These are phyloP conservation scores for Pelosia muscerda DNA, from an alignment of 2,888 invertebrate genomes.

Conservation along the genomic window DNA sequence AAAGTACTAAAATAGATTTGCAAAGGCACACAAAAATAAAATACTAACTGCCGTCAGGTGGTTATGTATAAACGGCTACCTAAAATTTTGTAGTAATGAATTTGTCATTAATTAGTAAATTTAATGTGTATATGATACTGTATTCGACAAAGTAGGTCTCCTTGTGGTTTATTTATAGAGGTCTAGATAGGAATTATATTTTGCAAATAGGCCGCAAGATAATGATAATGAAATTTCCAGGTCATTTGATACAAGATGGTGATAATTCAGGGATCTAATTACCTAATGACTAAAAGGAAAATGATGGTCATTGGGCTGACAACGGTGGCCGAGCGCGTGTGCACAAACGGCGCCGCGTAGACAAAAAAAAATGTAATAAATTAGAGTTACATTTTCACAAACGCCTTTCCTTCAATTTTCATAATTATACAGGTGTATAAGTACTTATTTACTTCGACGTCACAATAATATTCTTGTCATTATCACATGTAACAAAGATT, in stretches of 20 bases:
- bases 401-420: not conserved
- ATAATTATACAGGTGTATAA: not conserved
- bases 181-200: not conserved
- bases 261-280: too few relatives aligned
- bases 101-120: not conserved
- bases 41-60: not conserved
- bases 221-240: too few relatives aligned
- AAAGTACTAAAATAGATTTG: not conserved
- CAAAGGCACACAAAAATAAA: too few relatives aligned
- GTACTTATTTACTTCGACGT: too few relatives aligned
- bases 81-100: not conserved
- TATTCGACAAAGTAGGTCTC: not conserved
- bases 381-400: not conserved
- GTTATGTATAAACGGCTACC: not conserved
- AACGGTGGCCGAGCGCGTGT: too few relatives aligned
- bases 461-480: not conserved
- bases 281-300: too few relatives aligned
- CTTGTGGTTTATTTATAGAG: not conserved
- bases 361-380: too few relatives aligned
- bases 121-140: too few relatives aligned
- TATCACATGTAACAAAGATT: not conserved
- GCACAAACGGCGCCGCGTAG: too few relatives aligned
- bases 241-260: too few relatives aligned
- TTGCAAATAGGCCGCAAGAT: not conserved
- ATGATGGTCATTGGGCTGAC: too few relatives aligned